Conservation (phyloP, 2,797 vertebrate species). For the Erpetoichthys calabaricus region DNA sequence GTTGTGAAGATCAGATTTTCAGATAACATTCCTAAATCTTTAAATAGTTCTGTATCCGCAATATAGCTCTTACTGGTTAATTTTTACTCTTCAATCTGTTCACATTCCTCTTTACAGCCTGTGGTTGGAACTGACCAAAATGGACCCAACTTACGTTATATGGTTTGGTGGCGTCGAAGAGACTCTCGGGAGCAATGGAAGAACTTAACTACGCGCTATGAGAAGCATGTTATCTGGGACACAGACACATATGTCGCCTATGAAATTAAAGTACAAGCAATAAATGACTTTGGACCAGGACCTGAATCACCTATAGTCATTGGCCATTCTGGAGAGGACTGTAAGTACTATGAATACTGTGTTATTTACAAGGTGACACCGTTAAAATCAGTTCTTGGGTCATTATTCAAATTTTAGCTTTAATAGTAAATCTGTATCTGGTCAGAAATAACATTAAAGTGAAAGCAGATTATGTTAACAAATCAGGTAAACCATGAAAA, state of each 20-base stretch:
- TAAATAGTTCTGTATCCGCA: too few relatives aligned
- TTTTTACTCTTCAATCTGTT: too few relatives aligned
- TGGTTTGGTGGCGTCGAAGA: slow-evolving; percentile 67
- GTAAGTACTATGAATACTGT: slow-evolving; percentile 53
- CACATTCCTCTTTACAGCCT: too few relatives aligned
- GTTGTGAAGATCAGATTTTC: too few relatives aligned
- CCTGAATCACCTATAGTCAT: slow-evolving; percentile 64
- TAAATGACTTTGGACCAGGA: slow-evolving; percentile 75
- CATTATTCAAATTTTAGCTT: neutral
- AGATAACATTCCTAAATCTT: too few relatives aligned
- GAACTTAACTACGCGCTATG: slow-evolving; percentile 50
- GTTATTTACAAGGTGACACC: too few relatives aligned
- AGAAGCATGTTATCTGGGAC: slow-evolving; percentile 57
- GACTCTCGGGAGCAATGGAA: slow-evolving; percentile 64
- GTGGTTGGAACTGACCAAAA: slow-evolving; percentile 61
- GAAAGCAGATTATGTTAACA: too few relatives aligned
- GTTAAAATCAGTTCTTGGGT: too few relatives aligned
- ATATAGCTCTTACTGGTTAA: too few relatives aligned
- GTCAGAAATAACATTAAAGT: too few relatives aligned
- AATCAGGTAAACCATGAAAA: too few relatives aligned
- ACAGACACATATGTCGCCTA: slow-evolving; percentile 78
- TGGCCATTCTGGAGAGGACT: slow-evolving; percentile 86
- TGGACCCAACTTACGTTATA: slow-evolving; percentile 73
- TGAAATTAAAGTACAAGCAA: slow-evolving; percentile 80
- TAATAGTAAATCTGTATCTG: too few relatives aligned